Base-by-base conservation (phyloP, 2,113 vertebrate species). In the Rhabdornis inornatus region DNA sequence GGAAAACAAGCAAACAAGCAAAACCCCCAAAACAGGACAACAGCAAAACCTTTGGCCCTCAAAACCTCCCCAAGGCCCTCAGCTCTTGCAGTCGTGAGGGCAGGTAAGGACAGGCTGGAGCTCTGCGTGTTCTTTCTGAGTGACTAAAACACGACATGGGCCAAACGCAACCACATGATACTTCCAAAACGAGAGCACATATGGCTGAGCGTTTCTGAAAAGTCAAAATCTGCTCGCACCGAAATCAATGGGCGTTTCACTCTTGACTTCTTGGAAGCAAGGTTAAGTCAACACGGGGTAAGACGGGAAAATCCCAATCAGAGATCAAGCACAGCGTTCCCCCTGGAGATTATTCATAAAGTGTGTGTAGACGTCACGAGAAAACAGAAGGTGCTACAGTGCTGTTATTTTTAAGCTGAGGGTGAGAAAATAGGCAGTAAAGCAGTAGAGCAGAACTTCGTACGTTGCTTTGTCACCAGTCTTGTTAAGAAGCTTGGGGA, bases 321-420 rank as follows among this genome's bases (percentile, higher is more conserved):
- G 85, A 83, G 79, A 80, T 77, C 88, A 75, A 87, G 76, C 69
- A 33, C 40, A 84, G 88, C 23, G 0, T 64, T 93, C 72, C 53
- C 90, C 90, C 75, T 93, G 8, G 35, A 65, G 93, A 95, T 94
- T 97, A 96, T 93, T 95, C 92, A 89, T 84, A 25, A 86, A 75
- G 72, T 16, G n/a, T 35, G 83, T 31, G 86, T 1, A 89, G 93
- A 96, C 40, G 56, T 93, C 95, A 95, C 5, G 2, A 90, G 88
- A 94, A 96, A 86, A 89, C 92, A 95, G 93, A 95, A 96, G 90
- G 94, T 96, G 96, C 85, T 84, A 95, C 86, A 84, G 94, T 90
- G 94, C 90, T 96, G 92, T 80, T 95, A 95, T 94, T 96, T 96
- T 97, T 97, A 96, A 96, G 82, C 70, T 25, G 85, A 92, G 95